phyloP scores from a whole-genome alignment of 2,113 vertebrate genomes.

The Xenopus tropicalis region UCB_Xtro_10.0 CM004444.2:112432001-112432500 shows the following conservation, averaged over 20 bases:
- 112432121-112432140: too few relatives aligned
- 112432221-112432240: slow-evolving; percentile 57
- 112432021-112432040: too few relatives aligned
- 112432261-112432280: slow-evolving; percentile 57
- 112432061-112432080: too few relatives aligned
- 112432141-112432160: too few relatives aligned
- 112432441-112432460: slow-evolving; percentile 25
- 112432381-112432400: slow-evolving; percentile 63
- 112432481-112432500: too few relatives aligned
- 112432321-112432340: slow-evolving; percentile 65
- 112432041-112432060: too few relatives aligned
- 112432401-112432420: slow-evolving; percentile 51
- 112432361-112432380: slow-evolving; percentile 61
- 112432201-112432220: slow-evolving; percentile 44
- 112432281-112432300: slow-evolving; percentile 65
- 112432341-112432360: slow-evolving; percentile 59
- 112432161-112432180: background rate
- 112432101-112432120: too few relatives aligned
- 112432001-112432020: too few relatives aligned
- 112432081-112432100: too few relatives aligned
- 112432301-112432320: slow-evolving; percentile 56
- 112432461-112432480: slow-evolving; percentile 34
- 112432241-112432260: slow-evolving; percentile 53
- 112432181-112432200: background rate
- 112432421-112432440: slow-evolving; percentile 53